phyloP scores from a whole-genome alignment of 2,797 vertebrate genomes.

The Vireo griseus region DNA sequence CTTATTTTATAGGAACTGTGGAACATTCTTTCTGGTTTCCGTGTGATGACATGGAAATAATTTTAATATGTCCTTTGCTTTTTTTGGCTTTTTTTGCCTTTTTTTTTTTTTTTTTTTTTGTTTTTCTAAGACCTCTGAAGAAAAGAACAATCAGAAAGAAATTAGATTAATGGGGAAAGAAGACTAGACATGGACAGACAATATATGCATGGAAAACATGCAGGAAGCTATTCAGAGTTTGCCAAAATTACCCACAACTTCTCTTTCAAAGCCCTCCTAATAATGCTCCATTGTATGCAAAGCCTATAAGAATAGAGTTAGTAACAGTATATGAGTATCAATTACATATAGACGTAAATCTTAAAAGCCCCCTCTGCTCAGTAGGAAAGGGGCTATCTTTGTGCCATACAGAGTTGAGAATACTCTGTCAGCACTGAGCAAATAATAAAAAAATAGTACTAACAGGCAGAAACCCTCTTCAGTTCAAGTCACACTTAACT shows the following conservation, averaged over 20 bases:
- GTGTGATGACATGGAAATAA: background rate
- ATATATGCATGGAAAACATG: slow-evolving; percentile 9
- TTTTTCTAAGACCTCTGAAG: background rate
- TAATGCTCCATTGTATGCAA: background rate
- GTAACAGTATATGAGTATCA: background rate
- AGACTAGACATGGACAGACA: background rate
- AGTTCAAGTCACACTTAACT: background rate
- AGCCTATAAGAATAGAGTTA: background rate
- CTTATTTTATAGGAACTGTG: background rate
- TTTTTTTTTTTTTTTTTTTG: too few species aligned
- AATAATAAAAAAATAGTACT: background rate
- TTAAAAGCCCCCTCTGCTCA: background rate
- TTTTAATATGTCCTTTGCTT: background rate
- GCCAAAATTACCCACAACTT: slow-evolving; percentile 16
- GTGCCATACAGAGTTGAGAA: background rate
- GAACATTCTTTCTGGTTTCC: background rate
- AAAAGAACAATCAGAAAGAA: background rate
- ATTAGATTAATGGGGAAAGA: slow-evolving; percentile 22
- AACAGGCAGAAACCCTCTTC: background rate
- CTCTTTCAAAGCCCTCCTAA: slow-evolving; percentile 1
- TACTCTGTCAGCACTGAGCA: background rate
- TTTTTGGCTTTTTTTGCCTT: background rate
- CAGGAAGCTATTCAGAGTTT: background rate
- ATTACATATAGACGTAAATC: slow-evolving; percentile 10
- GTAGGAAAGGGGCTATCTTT: background rate